These are phyloP conservation scores for Ondatra zibethicus DNA, from an alignment of 2,113 vertebrate genomes.

Conservation along the genomic window DNA sequence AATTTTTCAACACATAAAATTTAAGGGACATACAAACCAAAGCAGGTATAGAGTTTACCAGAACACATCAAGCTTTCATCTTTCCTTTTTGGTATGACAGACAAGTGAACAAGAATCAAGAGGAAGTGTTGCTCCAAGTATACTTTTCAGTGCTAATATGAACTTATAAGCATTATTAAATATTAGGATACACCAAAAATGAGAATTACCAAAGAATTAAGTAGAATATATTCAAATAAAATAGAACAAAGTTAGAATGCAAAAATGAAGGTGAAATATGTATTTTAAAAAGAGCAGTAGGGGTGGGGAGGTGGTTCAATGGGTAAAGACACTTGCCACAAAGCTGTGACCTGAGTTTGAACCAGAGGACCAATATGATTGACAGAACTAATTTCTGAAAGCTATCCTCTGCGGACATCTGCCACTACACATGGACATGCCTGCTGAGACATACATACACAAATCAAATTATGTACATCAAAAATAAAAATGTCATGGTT, in stretches of 20 bases:
- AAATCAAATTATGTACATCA: neutral
- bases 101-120: neutral
- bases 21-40: neutral
- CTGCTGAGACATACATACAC: neutral
- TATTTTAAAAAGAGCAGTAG: neutral
- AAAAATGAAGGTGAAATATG: neutral
- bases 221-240: neutral
- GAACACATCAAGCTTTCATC: neutral
- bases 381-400: neutral
- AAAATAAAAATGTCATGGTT: neutral
- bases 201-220: neutral
- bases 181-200: neutral
- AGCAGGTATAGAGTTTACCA: neutral
- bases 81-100: neutral
- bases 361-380: neutral
- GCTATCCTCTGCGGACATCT: neutral
- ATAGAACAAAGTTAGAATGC: conserved; percentile 42
- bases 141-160: neutral
- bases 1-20: neutral
- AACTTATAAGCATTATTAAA: neutral
- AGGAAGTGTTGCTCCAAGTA: neutral
- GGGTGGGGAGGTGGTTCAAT: neutral
- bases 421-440: neutral
- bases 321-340: neutral
- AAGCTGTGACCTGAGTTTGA: neutral